A percentile compares a stretch with the other conserved stretches of the same genome.
Evolutionary conservation across 2,113 vertebrate species (phyloP).

Genomic region (Glareola pratincola): DNA sequence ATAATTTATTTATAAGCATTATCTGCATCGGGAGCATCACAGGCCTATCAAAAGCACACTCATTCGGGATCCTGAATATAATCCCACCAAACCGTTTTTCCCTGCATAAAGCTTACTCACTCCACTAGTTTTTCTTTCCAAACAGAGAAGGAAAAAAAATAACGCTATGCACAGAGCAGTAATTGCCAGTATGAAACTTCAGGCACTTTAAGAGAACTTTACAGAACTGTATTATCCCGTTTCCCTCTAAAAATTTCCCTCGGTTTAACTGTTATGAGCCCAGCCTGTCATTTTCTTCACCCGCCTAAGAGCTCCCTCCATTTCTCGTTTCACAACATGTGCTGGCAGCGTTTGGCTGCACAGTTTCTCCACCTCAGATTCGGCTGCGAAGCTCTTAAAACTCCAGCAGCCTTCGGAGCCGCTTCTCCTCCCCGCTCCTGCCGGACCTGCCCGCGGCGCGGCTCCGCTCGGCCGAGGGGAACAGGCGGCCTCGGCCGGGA

Average conservation of each 20-base stretch:
- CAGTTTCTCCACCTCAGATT: neutral
- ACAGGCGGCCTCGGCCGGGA: neutral
- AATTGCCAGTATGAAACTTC: neutral
- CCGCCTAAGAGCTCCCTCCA: neutral
- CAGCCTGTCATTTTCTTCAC: neutral
- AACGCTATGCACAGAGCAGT: rapidly evolving
- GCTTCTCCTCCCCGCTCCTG: too few species aligned
- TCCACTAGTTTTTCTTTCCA: neutral
- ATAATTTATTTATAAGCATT: slow-evolving; percentile 5
- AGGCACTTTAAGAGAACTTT: neutral
- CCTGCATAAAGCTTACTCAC: neutral
- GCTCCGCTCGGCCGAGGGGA: too few species aligned
- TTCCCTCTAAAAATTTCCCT: neutral
- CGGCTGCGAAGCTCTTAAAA: neutral
- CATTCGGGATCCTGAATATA: neutral
- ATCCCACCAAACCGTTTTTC: neutral
- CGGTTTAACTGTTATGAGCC: neutral
- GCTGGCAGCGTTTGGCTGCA: neutral
- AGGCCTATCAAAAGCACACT: neutral
- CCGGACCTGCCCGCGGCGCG: too few species aligned
- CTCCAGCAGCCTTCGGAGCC: rapidly evolving
- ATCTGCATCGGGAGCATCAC: neutral
- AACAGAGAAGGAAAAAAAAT: neutral
- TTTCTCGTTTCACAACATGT: neutral
- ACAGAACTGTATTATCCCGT: rapidly evolving